Conservation (phyloP, 1,140 invertebrate species). For the Steinernema feltiae region DNA sequence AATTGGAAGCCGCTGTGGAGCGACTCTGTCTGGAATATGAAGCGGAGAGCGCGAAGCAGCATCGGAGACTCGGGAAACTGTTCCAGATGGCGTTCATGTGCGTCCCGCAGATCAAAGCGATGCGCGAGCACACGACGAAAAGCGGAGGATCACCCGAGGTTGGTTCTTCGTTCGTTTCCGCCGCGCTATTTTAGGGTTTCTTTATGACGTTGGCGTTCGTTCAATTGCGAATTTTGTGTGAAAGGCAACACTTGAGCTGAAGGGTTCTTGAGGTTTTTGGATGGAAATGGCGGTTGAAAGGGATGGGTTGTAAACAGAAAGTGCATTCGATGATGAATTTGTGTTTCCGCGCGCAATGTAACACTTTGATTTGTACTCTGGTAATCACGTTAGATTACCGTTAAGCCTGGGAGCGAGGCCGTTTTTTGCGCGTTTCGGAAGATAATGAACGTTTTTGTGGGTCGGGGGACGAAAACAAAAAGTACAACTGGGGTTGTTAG, state of each 20-base stretch:
- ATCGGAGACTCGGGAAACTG: not conserved
- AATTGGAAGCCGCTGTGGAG: not conserved
- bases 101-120: not conserved
- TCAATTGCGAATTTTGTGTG: not conserved
- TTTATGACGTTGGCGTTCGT: not conserved
- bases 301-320: not conserved
- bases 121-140: not conserved
- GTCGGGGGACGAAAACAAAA: too few relatives aligned
- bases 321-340: not conserved
- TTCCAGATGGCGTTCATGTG: constrained; percentile 9
- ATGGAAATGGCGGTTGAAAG: not conserved
- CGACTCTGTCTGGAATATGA: constrained; percentile 1
- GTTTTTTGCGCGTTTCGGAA: too few relatives aligned
- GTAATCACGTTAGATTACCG: too few relatives aligned
- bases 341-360: too few relatives aligned
- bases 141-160: not conserved
- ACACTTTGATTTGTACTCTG: too few relatives aligned
- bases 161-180: not conserved
- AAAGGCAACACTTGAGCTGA: not conserved
- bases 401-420: too few relatives aligned
- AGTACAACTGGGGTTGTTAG: too few relatives aligned
- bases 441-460: too few relatives aligned
- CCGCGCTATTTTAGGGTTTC: not conserved
- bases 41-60: not conserved
- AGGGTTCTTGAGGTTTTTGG: not conserved